Conservation (phyloP, 2,888 invertebrate genomes). For the Cylloceria caligata region DNA sequence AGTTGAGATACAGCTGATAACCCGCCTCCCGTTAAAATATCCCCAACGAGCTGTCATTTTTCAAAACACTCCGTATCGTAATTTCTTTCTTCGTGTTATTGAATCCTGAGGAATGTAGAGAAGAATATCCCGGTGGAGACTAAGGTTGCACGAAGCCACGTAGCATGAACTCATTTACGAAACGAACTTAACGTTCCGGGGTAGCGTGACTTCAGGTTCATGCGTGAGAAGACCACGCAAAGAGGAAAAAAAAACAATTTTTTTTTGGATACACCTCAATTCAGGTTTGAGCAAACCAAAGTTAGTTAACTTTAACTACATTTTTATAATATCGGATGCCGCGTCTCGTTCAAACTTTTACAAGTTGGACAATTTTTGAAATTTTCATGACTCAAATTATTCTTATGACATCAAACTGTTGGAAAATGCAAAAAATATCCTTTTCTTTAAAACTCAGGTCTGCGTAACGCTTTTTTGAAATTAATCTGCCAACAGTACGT, state of each 20-base stretch:
- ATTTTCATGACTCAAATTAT: no score
- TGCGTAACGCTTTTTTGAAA: no score
- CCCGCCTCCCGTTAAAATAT: not conserved
- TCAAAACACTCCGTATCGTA: not conserved
- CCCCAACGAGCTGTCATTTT: not conserved
- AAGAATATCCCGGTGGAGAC: not conserved
- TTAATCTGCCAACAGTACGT: no score
- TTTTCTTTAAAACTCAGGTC: no score
- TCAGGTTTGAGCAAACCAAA: not conserved
- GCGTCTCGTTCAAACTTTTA: no score
- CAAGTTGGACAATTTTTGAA: no score
- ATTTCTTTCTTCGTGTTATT: not conserved
- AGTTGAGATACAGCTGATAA: constrained; percentile 3
- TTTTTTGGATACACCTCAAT: no score
- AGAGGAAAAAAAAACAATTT: no score
- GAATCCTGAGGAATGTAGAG: not conserved
- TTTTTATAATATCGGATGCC: no score
- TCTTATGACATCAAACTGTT: no score
- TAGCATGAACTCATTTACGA: constrained; percentile 13
- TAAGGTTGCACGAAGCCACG: not conserved
- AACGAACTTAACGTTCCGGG: not conserved
- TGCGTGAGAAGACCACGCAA: not conserved
- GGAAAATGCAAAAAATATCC: no score
- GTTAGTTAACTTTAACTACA: no score
- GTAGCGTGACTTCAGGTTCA: not conserved